Evolutionary conservation across 2,888 invertebrate genomes (phyloP), one percentile per base, ranked within the genome.

Genomic region (Sericinus montela): DNA sequence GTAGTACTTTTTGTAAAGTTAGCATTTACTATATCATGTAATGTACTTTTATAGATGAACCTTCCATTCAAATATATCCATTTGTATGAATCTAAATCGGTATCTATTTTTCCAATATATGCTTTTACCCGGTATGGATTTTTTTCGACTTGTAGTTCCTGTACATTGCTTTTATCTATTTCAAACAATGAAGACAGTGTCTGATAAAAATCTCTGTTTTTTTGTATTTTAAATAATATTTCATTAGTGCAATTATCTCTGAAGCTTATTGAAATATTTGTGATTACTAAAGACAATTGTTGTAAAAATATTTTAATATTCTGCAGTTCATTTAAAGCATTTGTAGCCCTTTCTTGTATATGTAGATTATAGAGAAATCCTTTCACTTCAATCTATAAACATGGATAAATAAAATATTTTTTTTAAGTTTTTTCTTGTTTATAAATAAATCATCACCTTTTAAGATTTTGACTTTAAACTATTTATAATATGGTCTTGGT

Each of bases 51-150:
- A 40, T 75, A 58, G 2, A 94, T 69, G 35, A 87, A 83, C 56
- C 91, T 82, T 57, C 90, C 91, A 76, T 94, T 94, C 4, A 94
- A 80, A 72, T 90, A 94, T 39, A 94, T 76, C 76, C 91, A 92
- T 61, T 93, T 92, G 15, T 89, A 69, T 39, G 56, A 59, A 30
- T 59, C 63, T 28, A 52, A 10, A 6, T 64, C 62, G 3, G 46
- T 56, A 28, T 60, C 56, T 45, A 52, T 58, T 56, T 84, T 91
- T 35, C 90, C 88, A 48, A 94, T 81, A 56, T 89, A 89, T 0
- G 91, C 93, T 54, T 79, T 81, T 8, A 93, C 77, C 60, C 79
- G 83, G 57, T 92, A 90, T 43, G 72, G 55, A 53, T 74, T 72
- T 45, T 86, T 87, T 62, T 86, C 79, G 10, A 86, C 73, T 57